Evolutionary conservation across 2,113 vertebrate genomes (phyloP), one percentile per base, ranked within the genome.

Genomic region (Sorex araneus): DNA sequence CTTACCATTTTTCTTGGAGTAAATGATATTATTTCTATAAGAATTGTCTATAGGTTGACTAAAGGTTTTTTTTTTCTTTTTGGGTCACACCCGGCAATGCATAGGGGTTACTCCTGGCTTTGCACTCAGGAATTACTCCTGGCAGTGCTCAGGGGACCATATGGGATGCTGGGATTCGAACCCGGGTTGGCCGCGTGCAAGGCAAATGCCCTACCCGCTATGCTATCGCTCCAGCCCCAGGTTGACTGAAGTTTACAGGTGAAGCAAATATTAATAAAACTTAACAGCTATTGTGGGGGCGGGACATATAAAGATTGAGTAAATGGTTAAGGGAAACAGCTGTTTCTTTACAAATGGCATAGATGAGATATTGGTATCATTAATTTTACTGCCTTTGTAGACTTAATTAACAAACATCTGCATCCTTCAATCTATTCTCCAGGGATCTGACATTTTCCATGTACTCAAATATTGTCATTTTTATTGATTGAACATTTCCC

Each of bases 381-480:
- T 95, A 94, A 91, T 84, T 95, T 95, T 95, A 89, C 19, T 93
- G 88, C 70, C 74, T 92, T 88, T 89, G 77, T 92, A 95, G 95
- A 92, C 25, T 86, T 94, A 92, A 96, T 96, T 96, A 97, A 85
- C 94, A 94, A 95, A 91, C 93, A 95, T 95, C 93, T 94, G 81
- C 84, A 94, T 87, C 70, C 79, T 94, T 40, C 67, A 84, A 32
- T 64, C 63, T 78, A 81, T 74, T 89, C 96, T 84, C 94, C 16
- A 75, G 87, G 87, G 86, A 83, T 87, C 91, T 95, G 94, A 96
- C 94, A 96, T 96, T 96, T 96, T 85, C 93, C 50, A 87, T 93
- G 67, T 69, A 40, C 79, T 79, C 36, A 85, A 85, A 95, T 93
- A 90, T n/a, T 57, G 89, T 92, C 34, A 82, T 89, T 94, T 94